Conservation (phyloP, 1,140 invertebrate genomes). For the Lysiphlebus fabarum region DNA sequence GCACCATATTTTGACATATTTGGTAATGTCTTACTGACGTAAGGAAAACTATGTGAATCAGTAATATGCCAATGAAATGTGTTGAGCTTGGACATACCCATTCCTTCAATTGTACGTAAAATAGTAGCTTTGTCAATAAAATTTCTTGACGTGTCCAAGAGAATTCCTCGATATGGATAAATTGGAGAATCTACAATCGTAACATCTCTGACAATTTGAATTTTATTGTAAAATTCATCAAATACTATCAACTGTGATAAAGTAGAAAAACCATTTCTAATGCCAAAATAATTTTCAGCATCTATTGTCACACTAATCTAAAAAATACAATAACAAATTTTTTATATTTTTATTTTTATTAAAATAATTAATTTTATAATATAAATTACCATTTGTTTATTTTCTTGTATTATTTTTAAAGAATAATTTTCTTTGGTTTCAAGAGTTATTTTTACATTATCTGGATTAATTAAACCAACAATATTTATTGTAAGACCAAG, state of each 20-base stretch:
- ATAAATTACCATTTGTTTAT: too few relatives aligned
- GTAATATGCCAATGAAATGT: constrained; percentile 90
- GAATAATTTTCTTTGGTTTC: constrained; percentile 68
- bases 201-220: constrained; percentile 62
- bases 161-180: constrained; percentile 73
- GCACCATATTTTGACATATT: constrained; percentile 70
- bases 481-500: constrained; percentile 42
- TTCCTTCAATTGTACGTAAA: constrained; percentile 72
- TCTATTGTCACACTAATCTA: constrained; percentile 60
- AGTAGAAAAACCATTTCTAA: constrained; percentile 75
- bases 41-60: constrained; percentile 82
- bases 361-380: too few relatives aligned
- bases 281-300: constrained; percentile 69
- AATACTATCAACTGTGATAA: constrained; percentile 72
- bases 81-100: constrained; percentile 79
- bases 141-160: constrained; percentile 77
- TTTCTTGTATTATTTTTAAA: constrained; percentile 53
- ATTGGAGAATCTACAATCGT: constrained; percentile 66
- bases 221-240: constrained; percentile 61
- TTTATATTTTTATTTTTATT: too few relatives aligned
- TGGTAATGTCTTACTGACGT: constrained; percentile 67
- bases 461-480: constrained; percentile 23
- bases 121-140: constrained; percentile 67
- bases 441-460: constrained; percentile 50
- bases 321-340: constrained; percentile 1